A percentile compares a stretch with the other conserved stretches of the same genome.
phyloP scores from a whole-genome alignment of 2,797 vertebrate genomes.

The Spondyliosoma cantharus region DNA sequence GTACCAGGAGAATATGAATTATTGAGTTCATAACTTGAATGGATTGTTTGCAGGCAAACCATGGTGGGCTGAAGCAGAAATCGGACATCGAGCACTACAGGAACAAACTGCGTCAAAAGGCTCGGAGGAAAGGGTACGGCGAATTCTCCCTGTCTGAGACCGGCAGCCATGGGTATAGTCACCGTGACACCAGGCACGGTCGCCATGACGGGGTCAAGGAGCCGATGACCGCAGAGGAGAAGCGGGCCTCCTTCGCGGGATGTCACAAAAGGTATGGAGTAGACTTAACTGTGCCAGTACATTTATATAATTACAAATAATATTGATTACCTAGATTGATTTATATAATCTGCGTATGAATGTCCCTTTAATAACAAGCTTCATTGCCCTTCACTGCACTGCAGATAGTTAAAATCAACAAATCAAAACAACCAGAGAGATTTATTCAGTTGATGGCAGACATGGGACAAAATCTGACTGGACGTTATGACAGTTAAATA shows the following conservation, averaged over 20 bases:
- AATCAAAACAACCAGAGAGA: neutral
- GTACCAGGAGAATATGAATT: neutral
- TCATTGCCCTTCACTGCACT: neutral
- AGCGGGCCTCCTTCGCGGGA: slow-evolving; percentile 82
- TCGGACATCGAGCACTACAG: slow-evolving; percentile 98
- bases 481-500: neutral
- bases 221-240: slow-evolving; percentile 81
- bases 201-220: slow-evolving; percentile 74
- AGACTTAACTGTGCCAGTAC: neutral
- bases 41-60: slow-evolving; percentile 86
- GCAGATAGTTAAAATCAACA: neutral
- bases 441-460: neutral
- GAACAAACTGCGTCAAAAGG: slow-evolving; percentile 97
- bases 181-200: slow-evolving; percentile 73
- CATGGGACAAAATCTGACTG: neutral
- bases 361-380: neutral
- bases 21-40: neutral
- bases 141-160: slow-evolving; percentile 90
- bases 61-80: slow-evolving; percentile 95
- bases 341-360: neutral
- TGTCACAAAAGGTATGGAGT: slow-evolving; percentile 78
- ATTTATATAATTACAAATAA: neutral
- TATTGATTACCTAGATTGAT: neutral
- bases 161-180: slow-evolving; percentile 79
- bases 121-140: slow-evolving; percentile 94